phyloP scores from a whole-genome alignment of 2,113 vertebrate genomes.

The Nymphicus hollandicus region DNA sequence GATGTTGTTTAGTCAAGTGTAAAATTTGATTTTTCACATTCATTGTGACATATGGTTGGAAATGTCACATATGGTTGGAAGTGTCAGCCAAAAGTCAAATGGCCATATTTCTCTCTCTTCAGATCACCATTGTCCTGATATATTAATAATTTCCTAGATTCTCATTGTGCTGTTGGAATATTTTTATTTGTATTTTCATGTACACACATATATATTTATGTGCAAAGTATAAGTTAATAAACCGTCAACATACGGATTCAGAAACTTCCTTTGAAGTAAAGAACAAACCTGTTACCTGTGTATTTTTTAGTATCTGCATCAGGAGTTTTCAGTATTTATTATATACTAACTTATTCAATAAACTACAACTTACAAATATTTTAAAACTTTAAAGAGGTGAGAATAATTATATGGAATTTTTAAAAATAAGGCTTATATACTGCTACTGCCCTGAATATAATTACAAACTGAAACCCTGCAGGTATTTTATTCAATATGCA shows the following conservation, averaged over 20 bases:
- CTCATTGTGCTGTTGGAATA: background rate
- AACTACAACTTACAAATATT: background rate
- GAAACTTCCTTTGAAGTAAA: background rate
- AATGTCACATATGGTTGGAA: background rate
- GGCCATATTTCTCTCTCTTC: background rate
- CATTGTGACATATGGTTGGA: background rate
- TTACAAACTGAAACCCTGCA: background rate
- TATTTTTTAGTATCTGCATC: background rate
- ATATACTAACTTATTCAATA: background rate
- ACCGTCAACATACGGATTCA: background rate
- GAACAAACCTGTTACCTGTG: background rate
- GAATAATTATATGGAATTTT: background rate
- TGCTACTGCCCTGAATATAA: background rate
- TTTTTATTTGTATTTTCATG: background rate
- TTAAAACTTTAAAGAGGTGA: background rate
- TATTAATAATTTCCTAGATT: background rate
- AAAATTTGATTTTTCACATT: slow-evolving; percentile 27
- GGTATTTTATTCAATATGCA: background rate
- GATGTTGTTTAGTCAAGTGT: slow-evolving; percentile 10
- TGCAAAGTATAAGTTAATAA: background rate
- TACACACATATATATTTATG: background rate
- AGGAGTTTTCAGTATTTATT: background rate
- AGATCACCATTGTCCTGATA: background rate
- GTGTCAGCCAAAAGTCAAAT: slow-evolving; percentile 44
- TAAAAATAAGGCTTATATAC: background rate